These are phyloP conservation scores for Propsilocerus akamusi DNA, from an alignment of 1,140 invertebrate species.

Conservation along the genomic window DNA sequence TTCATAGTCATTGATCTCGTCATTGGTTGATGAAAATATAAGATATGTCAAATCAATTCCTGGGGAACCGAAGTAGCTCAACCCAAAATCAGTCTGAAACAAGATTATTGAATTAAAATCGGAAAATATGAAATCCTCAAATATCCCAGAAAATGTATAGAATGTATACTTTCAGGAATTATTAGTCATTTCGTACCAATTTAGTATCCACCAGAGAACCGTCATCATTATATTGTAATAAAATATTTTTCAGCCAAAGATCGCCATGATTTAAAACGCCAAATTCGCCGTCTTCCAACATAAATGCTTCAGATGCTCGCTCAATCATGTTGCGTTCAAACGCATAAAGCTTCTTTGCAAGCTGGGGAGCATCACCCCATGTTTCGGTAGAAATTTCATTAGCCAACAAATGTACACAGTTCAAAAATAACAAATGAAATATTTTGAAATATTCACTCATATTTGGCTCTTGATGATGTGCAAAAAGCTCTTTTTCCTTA, in stretches of 20 bases:
- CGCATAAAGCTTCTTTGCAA: constrained; percentile 24
- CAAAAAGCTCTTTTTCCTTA: constrained; percentile 8
- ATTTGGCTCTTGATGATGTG: constrained; percentile 9
- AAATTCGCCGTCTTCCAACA: constrained; percentile 24
- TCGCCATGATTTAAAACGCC: constrained; percentile 44
- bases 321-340: constrained; percentile 14
- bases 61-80: constrained; percentile 19
- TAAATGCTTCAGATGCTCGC: constrained; percentile 13
- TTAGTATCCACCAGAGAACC: constrained; percentile 28
- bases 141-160: neutral
- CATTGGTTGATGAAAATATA: constrained; percentile 13
- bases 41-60: constrained; percentile 20
- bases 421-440: constrained; percentile 8
- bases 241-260: constrained; percentile 43
- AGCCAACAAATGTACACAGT: constrained; percentile 9
- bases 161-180: neutral
- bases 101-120: neutral
- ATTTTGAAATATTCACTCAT: constrained; percentile 7
- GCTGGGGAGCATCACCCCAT: constrained; percentile 16
- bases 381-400: constrained; percentile 12
- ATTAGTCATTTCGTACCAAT: constrained; percentile 26
- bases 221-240: constrained; percentile 33
- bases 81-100: constrained; percentile 18
- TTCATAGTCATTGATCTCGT: neutral
- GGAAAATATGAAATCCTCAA: neutral